Base-by-base conservation (phyloP, 2,113 vertebrate genomes). In the Empidonax traillii region DNA sequence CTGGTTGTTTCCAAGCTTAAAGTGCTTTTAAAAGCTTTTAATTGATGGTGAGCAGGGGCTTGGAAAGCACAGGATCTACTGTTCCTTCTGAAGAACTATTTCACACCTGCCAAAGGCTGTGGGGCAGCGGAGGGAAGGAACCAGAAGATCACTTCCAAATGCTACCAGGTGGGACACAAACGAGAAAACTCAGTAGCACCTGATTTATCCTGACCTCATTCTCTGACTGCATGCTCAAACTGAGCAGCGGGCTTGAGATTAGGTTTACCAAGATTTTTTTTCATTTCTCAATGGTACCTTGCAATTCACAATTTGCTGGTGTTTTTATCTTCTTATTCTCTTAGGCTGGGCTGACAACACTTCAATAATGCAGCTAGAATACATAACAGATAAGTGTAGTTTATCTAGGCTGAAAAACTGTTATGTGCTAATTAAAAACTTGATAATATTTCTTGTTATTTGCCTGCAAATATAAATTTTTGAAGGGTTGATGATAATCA, bases 401-500 rank as follows among this genome's bases (percentile, higher is more conserved):
- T 93, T 83, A 88, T 80, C 92, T 49, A 72, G 21, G 39, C 39
- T 37, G 51, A 76, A 94, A 91, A 94, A 67, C 9, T 61, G 56
- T 76, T 71, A 43, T 14, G 80, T 88, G 43, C 78, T 95, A 92
- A 88, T 90, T 94, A 93, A 94, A 82, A 91, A 43, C 71, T 67
- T 66, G 67, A 94, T 87, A 59, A 77, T 30, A 8, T 87, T 88
- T 85, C 76, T 43, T 74, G 47, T 51, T 77, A 71, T 79, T 95
- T 95, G 73, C 76, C 83, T 80, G 24, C 67, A 83, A 74, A 80
- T 91, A 94, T 90, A 33, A 59, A 93, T 90, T 93, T 89, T 89
- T 90, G 87, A 91, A 56, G 61, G 33, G 62, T 41, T 82, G 85
- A 96, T 90, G 55, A 83, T 85, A 94, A 94, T 89, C 77, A 76